Evolutionary conservation across 2,888 invertebrate species (phyloP).

Genomic region (Thymelicus sylvestris): DNA sequence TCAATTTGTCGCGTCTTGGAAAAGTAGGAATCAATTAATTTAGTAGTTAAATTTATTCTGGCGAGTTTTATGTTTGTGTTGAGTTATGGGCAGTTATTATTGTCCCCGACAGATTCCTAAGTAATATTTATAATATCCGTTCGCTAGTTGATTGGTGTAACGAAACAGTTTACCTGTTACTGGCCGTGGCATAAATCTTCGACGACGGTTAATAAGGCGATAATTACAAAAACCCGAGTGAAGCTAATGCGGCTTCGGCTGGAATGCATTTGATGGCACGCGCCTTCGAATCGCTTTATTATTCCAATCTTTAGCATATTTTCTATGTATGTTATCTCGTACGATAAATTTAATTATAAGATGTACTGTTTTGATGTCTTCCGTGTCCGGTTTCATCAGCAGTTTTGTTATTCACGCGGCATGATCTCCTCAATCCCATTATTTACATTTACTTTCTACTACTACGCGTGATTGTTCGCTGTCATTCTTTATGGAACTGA

Average conservation of each 20-base stretch:
- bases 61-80: conserved; percentile 31
- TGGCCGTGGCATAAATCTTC: conserved; percentile 64
- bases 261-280: conserved; percentile 63
- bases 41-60: conserved; percentile 32
- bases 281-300: conserved; percentile 72
- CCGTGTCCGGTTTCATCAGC: conserved; percentile 59
- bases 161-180: conserved; percentile 59
- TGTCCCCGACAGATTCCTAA: conserved; percentile 42
- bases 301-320: conserved; percentile 70
- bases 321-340: conserved; percentile 63
- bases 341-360: conserved; percentile 72
- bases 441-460: conserved; percentile 48
- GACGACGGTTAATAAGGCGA: conserved; percentile 67
- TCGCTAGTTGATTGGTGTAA: conserved; percentile 55
- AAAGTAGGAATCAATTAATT: conserved; percentile 38
- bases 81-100: conserved; percentile 39
- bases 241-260: conserved; percentile 51
- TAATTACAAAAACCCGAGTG: conserved; percentile 69
- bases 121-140: conserved; percentile 50
- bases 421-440: conserved; percentile 65
- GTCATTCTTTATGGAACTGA: conserved; percentile 53
- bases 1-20: conserved; percentile 28
- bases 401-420: conserved; percentile 58
- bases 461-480: conserved; percentile 43
- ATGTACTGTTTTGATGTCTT: conserved; percentile 67